These are phyloP conservation scores for Onychostruthus taczanowskii DNA, from an alignment of 2,113 vertebrate genomes.

Conservation along the genomic window DNA sequence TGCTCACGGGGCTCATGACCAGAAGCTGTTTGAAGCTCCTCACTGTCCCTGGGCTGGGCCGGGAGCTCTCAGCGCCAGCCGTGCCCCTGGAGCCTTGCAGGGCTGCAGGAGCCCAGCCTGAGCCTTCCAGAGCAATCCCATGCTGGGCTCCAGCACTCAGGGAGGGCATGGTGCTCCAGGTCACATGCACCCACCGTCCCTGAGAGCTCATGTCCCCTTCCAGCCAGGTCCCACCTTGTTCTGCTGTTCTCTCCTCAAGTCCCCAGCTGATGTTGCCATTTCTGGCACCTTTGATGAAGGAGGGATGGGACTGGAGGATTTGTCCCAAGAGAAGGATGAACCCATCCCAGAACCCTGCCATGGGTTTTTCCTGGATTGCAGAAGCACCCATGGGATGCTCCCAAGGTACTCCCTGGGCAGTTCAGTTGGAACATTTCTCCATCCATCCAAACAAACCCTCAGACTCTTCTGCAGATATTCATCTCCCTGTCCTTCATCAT, in stretches of 20 bases:
- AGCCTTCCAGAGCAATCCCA: neutral
- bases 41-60: neutral
- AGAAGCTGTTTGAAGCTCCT: neutral
- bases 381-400: neutral
- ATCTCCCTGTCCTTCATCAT: neutral
- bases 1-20: neutral
- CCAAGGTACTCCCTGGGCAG: neutral
- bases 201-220: neutral
- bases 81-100: neutral
- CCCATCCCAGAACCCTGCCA: neutral
- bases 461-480: neutral
- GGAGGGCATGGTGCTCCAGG: neutral
- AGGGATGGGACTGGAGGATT: neutral
- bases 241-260: neutral
- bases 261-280: neutral
- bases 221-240: neutral
- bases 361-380: neutral
- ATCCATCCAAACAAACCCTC: neutral
- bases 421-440: neutral
- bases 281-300: neutral
- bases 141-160: rapidly evolving
- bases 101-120: neutral
- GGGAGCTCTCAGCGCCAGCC: neutral
- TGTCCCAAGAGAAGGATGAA: neutral
- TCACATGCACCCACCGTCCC: neutral